A percentile compares a stretch with the other conserved stretches of the same genome.
Conservation (phyloP, 2,113 vertebrate species). For the Nettapus auritus region DNA sequence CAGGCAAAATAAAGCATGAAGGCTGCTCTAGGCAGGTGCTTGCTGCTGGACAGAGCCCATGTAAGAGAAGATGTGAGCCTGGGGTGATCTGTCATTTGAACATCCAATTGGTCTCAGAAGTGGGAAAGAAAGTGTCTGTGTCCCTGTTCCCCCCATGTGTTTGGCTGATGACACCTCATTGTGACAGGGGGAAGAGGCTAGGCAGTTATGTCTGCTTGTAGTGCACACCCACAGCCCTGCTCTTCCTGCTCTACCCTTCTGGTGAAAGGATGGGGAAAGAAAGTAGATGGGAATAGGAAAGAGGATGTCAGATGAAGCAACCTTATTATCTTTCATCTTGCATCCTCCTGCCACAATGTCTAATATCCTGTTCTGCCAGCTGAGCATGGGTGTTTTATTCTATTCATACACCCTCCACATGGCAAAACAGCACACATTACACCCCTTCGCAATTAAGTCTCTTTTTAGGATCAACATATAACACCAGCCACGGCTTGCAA, state of each 20-base stretch:
- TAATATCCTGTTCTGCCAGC: conserved; percentile 43
- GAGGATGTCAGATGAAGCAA: conserved; percentile 25
- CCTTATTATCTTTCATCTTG: background rate
- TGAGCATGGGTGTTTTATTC: background rate
- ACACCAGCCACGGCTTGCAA: background rate
- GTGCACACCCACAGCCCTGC: background rate
- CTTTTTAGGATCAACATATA: background rate
- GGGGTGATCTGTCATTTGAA: background rate
- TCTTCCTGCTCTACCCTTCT: background rate
- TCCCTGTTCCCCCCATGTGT: fast-evolving
- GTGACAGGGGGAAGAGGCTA: background rate
- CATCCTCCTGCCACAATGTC: background rate
- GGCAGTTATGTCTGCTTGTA: background rate
- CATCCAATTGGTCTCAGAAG: fast-evolving
- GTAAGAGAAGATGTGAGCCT: background rate
- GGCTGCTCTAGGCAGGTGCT: background rate
- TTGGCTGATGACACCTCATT: background rate
- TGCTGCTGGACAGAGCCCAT: background rate
- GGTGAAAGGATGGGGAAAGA: conserved; percentile 46
- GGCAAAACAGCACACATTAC: background rate
- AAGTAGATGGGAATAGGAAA: conserved; percentile 7
- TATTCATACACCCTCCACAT: background rate
- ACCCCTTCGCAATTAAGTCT: background rate
- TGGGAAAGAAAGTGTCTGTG: background rate
- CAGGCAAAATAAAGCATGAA: background rate